phyloP scores from a whole-genome alignment of 53 echinoderm and acorn worm species.

The Apostichopus leukothele region DNA sequence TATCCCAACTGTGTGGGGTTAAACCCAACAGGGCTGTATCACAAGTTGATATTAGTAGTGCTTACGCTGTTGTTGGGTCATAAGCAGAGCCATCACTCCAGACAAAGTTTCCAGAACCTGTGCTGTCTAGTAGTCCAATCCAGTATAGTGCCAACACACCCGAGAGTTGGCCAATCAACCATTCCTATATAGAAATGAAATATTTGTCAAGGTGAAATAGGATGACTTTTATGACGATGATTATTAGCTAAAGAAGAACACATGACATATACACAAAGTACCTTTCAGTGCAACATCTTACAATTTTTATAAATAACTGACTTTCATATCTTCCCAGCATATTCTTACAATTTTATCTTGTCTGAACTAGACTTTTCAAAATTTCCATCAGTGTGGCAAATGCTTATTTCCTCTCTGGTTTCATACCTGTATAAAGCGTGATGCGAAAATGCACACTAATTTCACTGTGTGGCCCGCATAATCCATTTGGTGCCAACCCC shows the following conservation, averaged over 20 bases:
- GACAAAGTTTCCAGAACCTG: constrained; percentile 50
- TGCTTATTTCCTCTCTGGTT: no score
- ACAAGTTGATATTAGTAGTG: background rate
- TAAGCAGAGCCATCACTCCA: constrained; percentile 76
- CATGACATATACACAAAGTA: background rate
- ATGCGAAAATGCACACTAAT: no score
- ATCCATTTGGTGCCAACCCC: no score
- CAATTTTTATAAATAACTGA: background rate
- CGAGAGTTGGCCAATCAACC: constrained; percentile 33
- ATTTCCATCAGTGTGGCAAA: no score
- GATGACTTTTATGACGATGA: background rate
- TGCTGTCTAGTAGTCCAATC: constrained; percentile 61
- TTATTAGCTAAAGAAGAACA: no score
- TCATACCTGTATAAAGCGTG: no score
- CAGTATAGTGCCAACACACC: constrained; percentile 48
- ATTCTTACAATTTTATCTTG: background rate
- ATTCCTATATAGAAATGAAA: constrained; percentile 2
- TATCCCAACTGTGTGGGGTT: no score
- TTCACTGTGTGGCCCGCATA: no score
- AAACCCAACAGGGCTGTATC: no score
- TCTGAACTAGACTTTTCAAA: no score
- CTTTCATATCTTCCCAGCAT: background rate
- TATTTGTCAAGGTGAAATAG: background rate
- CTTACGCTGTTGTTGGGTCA: constrained; percentile 58
- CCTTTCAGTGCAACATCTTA: background rate